Percentiles rank a stretch among this genome's conserved stretches.
Evolutionary conservation across 2,797 vertebrate species (phyloP).

Genomic region (Halcyon smyrnensis): DNA sequence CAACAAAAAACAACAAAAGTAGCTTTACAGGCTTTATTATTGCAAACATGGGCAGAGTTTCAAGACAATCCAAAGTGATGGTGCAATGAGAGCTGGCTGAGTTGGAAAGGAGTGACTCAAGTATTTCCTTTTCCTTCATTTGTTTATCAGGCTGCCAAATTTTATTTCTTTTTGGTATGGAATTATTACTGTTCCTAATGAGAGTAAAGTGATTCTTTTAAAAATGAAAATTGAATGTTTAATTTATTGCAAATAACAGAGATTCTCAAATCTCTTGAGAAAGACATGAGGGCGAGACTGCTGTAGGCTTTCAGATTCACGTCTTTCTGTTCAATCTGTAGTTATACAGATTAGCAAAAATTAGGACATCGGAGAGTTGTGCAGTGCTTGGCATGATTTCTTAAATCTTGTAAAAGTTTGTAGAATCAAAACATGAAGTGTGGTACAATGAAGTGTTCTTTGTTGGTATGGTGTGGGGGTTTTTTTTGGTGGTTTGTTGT

Average conservation of each 20-base stretch:
- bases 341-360: not conserved
- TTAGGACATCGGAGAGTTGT: not conserved
- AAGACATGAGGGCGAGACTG: not conserved
- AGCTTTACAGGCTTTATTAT: conserved; percentile 7
- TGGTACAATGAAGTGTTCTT: not conserved
- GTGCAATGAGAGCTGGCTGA: conserved; percentile 17
- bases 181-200: conserved; percentile 11
- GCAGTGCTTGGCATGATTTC: not conserved
- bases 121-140: conserved; percentile 46
- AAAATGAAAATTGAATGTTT: not conserved
- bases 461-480: too few relatives aligned
- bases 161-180: conserved; percentile 13
- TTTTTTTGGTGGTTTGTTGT: not conserved
- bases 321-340: not conserved
- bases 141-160: conserved; percentile 42
- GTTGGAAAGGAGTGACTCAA: conserved; percentile 39
- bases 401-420: not conserved
- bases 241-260: not conserved
- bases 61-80: conserved; percentile 23
- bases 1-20: not conserved
- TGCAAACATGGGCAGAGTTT: conserved; percentile 25
- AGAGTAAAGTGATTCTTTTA: not conserved
- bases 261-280: not conserved
- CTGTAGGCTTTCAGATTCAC: not conserved
- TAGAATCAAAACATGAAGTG: not conserved